phyloP scores from a whole-genome alignment of 2,888 invertebrate genomes.

The Xylota sylvarum region DNA sequence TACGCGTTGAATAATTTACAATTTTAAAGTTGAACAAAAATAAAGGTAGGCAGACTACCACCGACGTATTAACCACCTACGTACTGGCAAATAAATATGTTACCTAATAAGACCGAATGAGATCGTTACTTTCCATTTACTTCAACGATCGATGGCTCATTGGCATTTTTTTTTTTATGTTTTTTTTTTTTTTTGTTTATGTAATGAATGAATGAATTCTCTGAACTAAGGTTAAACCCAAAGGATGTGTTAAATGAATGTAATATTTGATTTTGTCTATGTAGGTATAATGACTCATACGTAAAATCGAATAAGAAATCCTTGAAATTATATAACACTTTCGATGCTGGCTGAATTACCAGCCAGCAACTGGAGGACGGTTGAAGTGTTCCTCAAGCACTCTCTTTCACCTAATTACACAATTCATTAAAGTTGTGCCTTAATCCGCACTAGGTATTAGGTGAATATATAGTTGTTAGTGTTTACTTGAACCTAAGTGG shows the following conservation, averaged over 20 bases:
- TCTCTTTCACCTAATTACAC: slow-evolving; percentile 58
- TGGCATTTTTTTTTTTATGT: slow-evolving; percentile 36
- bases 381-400: slow-evolving; percentile 28
- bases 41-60: slow-evolving; percentile 55
- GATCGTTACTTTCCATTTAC: slow-evolving; percentile 71
- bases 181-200: slow-evolving; percentile 30
- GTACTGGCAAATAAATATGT: slow-evolving; percentile 49
- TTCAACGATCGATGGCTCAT: slow-evolving; percentile 61
- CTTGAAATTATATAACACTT: slow-evolving; percentile 25
- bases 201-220: slow-evolving; percentile 31
- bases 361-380: slow-evolving; percentile 13
- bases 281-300: background rate
- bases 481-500: slow-evolving; percentile 30
- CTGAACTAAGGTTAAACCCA: background rate
- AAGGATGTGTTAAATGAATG: slow-evolving; percentile 25
- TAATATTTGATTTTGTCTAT: background rate
- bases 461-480: slow-evolving; percentile 13
- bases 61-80: slow-evolving; percentile 71
- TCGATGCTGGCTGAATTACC: slow-evolving; percentile 9
- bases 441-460: slow-evolving; percentile 60
- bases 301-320: background rate
- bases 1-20: slow-evolving; percentile 51
- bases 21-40: slow-evolving; percentile 26
- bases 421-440: slow-evolving; percentile 44
- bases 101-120: slow-evolving; percentile 70